Conservation (phyloP, 53 echinoderm and acorn worm genomes). For the Apostichopus leukothele region DNA sequence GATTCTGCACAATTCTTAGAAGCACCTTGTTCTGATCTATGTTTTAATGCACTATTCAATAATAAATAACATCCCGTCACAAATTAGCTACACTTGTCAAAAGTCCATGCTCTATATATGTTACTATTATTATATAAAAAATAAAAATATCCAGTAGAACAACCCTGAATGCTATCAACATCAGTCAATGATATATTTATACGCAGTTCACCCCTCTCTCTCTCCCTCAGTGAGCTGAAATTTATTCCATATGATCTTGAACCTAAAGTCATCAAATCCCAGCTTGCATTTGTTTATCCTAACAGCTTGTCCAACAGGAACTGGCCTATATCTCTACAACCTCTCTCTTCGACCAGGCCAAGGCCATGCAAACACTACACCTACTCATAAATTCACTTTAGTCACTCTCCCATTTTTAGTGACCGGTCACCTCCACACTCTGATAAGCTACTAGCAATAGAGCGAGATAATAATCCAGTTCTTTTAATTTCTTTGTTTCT, state of each 20-base stretch:
- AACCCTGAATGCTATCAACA: too few relatives aligned
- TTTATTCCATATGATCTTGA: conserved; percentile 32
- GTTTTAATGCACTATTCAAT: too few relatives aligned
- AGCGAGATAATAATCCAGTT: not conserved
- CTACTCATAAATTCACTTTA: conserved; percentile 22
- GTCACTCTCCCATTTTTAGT: conserved; percentile 16
- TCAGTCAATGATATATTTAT: not conserved
- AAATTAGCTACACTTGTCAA: too few relatives aligned
- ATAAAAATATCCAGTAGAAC: too few relatives aligned
- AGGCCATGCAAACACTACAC: conserved; percentile 33
- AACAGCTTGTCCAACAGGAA: conserved; percentile 37
- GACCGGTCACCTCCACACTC: conserved; percentile 47
- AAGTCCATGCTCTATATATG: too few relatives aligned
- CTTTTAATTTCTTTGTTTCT: not conserved
- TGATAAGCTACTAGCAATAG: conserved; percentile 18
- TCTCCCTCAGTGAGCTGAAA: not conserved
- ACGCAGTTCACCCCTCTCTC: not conserved
- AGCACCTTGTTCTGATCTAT: too few relatives aligned
- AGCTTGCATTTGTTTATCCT: conserved; percentile 40
- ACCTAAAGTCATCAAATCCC: conserved; percentile 30
- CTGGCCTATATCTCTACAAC: conserved; percentile 42
- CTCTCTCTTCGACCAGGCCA: conserved; percentile 30
- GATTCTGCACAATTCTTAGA: too few relatives aligned
- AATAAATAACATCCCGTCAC: too few relatives aligned
- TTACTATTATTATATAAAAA: too few relatives aligned